Percentiles rank a stretch among this genome's conserved stretches.
Conservation (phyloP, 1,140 invertebrate species). For the Drosophila melanica region DNA sequence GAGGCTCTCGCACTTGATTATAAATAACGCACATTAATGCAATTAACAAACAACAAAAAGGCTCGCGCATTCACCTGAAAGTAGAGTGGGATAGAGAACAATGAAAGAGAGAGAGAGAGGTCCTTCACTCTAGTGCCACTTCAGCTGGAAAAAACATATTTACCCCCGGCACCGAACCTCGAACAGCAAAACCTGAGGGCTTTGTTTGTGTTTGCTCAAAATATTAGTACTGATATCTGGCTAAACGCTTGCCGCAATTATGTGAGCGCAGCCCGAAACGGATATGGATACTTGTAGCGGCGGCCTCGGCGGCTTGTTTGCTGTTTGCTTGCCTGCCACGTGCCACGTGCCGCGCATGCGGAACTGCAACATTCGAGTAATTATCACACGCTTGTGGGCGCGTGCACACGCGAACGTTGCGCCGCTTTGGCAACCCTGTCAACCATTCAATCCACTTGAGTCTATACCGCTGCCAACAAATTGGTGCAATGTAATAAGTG, state of each 20-base stretch:
- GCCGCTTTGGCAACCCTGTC: conserved; percentile 14
- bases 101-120: background rate
- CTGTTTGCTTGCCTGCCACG: conserved; percentile 4
- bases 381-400: conserved; percentile 79
- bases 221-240: conserved; percentile 57
- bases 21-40: conserved; percentile 80
- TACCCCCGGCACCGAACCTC: conserved; percentile 32
- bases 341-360: conserved; percentile 75
- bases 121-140: conserved; percentile 62
- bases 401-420: conserved; percentile 49
- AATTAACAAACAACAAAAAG: conserved; percentile 67
- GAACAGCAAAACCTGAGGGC: background rate
- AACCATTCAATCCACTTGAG: conserved; percentile 57
- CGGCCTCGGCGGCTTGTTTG: conserved; percentile 2
- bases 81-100: conserved; percentile 3
- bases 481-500: conserved; percentile 78
- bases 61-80: conserved; percentile 63
- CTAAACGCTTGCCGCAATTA: conserved; percentile 73
- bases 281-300: conserved; percentile 82
- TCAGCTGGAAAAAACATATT: conserved; percentile 68
- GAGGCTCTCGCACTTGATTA: conserved; percentile 61
- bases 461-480: conserved; percentile 50
- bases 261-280: conserved; percentile 66
- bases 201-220: conserved; percentile 44
- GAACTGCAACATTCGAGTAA: conserved; percentile 60